Conservation (phyloP, 2,888 invertebrate genomes). For the Phengaris arion region DNA sequence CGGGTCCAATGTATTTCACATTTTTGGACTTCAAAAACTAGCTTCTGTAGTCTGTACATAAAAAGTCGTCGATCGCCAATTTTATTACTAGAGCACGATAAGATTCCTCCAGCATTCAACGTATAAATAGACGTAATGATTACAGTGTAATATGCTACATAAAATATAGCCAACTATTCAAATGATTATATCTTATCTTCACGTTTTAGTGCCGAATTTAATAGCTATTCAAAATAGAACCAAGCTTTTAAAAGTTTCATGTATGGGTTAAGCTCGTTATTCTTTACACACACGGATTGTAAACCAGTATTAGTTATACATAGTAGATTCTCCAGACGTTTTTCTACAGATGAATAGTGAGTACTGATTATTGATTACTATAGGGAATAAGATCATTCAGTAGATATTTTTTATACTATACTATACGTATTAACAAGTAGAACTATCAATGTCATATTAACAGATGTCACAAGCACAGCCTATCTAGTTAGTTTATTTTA, state of each 20-base stretch:
- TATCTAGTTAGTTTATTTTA: too few relatives aligned
- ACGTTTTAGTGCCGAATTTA: slow-evolving; percentile 7
- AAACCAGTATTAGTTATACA: too few relatives aligned
- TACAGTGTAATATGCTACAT: slow-evolving; percentile 13
- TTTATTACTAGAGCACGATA: neutral
- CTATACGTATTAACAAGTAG: too few relatives aligned
- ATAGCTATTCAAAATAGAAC: neutral
- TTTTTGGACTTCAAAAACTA: neutral
- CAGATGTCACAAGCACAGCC: too few relatives aligned
- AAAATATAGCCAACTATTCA: slow-evolving; percentile 6
- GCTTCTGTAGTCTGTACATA: neutral
- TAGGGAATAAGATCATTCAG: too few relatives aligned
- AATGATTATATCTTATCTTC: neutral
- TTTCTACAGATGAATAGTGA: too few relatives aligned
- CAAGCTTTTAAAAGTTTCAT: neutral
- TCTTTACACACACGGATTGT: neutral
- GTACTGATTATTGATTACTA: too few relatives aligned
- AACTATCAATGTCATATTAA: too few relatives aligned
- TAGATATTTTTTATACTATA: too few relatives aligned
- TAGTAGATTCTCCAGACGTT: too few relatives aligned
- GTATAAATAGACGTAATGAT: slow-evolving; percentile 2
- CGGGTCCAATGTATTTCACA: slow-evolving; percentile 7
- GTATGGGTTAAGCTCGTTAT: neutral
- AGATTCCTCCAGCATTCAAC: neutral
- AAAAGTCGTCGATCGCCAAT: neutral